Conservation (phyloP, 1,140 invertebrate species). For the Arctopsyche grandis region DNA sequence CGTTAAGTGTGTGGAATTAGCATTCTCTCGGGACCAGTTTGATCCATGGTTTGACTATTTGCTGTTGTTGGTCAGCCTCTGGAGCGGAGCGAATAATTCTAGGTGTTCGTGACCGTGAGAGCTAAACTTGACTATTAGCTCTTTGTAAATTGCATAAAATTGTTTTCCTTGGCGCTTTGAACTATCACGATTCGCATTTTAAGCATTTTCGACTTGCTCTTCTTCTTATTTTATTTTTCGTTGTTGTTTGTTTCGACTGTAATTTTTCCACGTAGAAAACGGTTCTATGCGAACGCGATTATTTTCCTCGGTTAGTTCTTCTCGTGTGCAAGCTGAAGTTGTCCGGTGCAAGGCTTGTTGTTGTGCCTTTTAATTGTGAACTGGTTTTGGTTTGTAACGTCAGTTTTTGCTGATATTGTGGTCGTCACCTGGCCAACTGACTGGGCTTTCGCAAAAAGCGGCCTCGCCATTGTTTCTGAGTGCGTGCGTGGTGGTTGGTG, state of each 20-base stretch:
- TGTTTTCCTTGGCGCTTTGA: conserved; percentile 9
- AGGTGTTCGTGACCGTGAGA: conserved; percentile 27
- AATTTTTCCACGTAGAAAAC: conserved; percentile 9
- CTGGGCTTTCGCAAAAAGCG: background rate
- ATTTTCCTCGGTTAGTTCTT: background rate
- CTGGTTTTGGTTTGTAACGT: conserved; percentile 14
- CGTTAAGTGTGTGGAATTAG: background rate
- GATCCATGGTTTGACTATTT: background rate
- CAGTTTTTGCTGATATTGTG: conserved; percentile 20
- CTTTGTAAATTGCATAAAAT: conserved; percentile 36
- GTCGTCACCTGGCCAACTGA: conserved; percentile 23
- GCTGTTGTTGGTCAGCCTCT: background rate
- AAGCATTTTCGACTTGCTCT: background rate
- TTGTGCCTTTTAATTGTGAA: conserved; percentile 25
- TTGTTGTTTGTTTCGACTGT: background rate
- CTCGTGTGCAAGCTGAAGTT: background rate
- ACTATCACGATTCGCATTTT: conserved; percentile 31
- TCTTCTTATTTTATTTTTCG: background rate
- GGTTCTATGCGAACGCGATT: background rate
- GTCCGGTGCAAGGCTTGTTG: background rate
- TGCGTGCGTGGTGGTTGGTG: background rate
- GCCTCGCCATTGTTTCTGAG: conserved; percentile 20
- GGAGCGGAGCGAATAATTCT: conserved; percentile 2
- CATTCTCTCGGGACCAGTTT: conserved; percentile 13
- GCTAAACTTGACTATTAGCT: conserved; percentile 27